Conservation (phyloP, 2,113 vertebrate species). For the Malurus elegans region DNA sequence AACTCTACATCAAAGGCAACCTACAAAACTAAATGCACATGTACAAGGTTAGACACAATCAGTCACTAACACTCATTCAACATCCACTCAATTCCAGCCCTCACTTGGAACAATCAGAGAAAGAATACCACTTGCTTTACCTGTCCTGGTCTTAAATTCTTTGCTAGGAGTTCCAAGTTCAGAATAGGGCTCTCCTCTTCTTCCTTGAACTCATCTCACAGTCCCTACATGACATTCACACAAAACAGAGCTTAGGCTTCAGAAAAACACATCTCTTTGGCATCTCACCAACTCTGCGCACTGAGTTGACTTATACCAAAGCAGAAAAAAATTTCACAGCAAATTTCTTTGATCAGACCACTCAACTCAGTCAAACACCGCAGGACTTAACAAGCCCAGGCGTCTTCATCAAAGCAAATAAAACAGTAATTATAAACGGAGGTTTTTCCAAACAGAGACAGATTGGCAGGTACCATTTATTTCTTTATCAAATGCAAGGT, state of each 20-base stretch:
- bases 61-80: not conserved
- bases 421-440: not conserved
- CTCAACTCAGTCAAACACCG: not conserved
- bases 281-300: not conserved
- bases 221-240: not conserved
- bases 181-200: not conserved
- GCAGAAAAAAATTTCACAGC: not conserved
- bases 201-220: not conserved
- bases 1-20: not conserved
- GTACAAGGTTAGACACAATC: not conserved
- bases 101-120: not conserved
- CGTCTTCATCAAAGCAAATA: not conserved
- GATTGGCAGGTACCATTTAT: not conserved
- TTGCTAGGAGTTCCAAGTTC: not conserved
- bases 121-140: not conserved
- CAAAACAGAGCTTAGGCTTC: not conserved
- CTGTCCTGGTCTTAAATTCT: not conserved
- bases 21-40: not conserved
- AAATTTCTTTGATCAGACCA: not conserved
- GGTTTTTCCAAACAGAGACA: not conserved
- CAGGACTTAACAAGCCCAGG: not conserved
- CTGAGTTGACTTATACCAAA: not conserved
- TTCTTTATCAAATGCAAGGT: not conserved
- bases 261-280: not conserved
- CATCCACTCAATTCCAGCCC: not conserved